Conservation (phyloP, 2,888 invertebrate genomes). For the Portevinia maculata region DNA sequence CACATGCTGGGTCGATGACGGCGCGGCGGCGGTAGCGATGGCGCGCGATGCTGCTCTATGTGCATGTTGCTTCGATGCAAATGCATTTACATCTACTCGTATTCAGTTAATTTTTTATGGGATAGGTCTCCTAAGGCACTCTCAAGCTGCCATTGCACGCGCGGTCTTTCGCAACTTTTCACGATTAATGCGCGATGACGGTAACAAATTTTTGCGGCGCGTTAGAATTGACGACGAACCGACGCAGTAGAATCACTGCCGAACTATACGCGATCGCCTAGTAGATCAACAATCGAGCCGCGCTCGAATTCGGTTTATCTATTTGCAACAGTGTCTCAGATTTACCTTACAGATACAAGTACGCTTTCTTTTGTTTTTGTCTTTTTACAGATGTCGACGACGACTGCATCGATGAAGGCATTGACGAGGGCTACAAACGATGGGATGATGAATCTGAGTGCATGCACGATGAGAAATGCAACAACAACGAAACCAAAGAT, state of each 20-base stretch:
- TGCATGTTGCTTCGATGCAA: constrained; percentile 47
- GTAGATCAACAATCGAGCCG: constrained; percentile 24
- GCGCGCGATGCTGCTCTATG: constrained; percentile 5
- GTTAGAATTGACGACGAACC: constrained; percentile 53
- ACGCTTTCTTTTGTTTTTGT: constrained; percentile 28
- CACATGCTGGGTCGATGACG: constrained; percentile 45
- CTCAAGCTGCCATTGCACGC: constrained; percentile 15
- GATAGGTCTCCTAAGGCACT: constrained; percentile 54
- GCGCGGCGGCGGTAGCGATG: not conserved
- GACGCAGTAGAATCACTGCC: constrained; percentile 31
- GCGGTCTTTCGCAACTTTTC: constrained; percentile 51
- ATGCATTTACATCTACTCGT: constrained; percentile 35
- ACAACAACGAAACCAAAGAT: constrained; percentile 84
- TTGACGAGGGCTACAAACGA: constrained; percentile 87
- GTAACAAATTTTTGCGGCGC: constrained; percentile 69
- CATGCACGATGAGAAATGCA: constrained; percentile 81
- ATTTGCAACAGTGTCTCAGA: constrained; percentile 9
- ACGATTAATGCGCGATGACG: constrained; percentile 68
- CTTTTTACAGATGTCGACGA: constrained; percentile 88
- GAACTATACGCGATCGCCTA: constrained; percentile 28
- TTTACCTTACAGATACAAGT: constrained; percentile 7
- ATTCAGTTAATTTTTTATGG: constrained; percentile 42
- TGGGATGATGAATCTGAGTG: constrained; percentile 83
- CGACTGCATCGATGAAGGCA: constrained; percentile 95
- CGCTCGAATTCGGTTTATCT: constrained; percentile 33